A percentile compares a stretch with the other conserved stretches of the same genome.
Conservation (phyloP, 2,113 vertebrate species). For the Nycticryphes semicollaris region DNA sequence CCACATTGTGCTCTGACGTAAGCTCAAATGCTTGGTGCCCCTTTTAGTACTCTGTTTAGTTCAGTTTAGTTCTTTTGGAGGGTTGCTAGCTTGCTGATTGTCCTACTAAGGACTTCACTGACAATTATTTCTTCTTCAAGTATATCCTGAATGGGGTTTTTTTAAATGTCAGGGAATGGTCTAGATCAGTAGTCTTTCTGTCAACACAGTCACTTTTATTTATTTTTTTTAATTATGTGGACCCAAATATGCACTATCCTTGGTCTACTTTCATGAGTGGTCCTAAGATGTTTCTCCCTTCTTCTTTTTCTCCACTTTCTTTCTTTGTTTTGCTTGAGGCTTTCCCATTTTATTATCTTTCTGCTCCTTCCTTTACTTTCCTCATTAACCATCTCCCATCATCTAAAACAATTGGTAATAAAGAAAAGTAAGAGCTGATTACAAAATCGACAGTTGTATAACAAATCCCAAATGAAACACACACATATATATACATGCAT, state of each 20-base stretch:
- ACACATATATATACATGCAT: accelerated
- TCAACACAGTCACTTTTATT: background rate
- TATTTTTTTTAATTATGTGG: background rate
- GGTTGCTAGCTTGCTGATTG: background rate
- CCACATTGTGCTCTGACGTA: background rate
- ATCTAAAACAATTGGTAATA: background rate
- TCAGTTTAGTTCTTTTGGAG: background rate
- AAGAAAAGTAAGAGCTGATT: background rate
- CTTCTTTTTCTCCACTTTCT: background rate
- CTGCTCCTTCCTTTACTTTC: background rate
- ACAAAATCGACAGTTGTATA: background rate
- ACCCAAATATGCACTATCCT: background rate
- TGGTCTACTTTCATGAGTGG: background rate
- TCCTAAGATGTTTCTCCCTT: background rate
- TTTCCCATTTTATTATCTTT: background rate
- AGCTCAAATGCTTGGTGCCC: background rate
- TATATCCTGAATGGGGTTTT: background rate
- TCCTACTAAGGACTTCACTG: background rate
- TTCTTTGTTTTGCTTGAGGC: background rate
- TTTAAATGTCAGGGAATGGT: background rate
- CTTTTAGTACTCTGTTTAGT: background rate
- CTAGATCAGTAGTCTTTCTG: background rate
- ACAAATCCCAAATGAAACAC: background rate
- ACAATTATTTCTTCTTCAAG: background rate
- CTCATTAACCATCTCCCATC: background rate